A percentile compares a stretch with the other conserved stretches of the same genome.
Evolutionary conservation across 2,888 invertebrate species (phyloP).

Genomic region (Tachina fera): DNA sequence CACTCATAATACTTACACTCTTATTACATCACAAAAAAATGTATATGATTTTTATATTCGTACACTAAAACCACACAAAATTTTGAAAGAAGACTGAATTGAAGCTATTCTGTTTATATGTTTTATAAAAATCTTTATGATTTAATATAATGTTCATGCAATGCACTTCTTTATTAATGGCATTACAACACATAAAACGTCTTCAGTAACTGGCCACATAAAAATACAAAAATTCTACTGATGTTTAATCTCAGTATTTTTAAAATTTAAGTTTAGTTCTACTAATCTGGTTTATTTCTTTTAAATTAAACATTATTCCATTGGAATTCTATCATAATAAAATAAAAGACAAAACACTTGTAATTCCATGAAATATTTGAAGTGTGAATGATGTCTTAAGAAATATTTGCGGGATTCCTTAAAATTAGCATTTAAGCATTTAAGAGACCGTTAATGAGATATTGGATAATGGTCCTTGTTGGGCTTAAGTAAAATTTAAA

Average conservation of each 20-base stretch:
- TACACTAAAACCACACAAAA: too few species aligned
- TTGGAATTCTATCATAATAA: not conserved
- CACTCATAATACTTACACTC: too few species aligned
- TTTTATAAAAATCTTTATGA: slow-evolving; percentile 11
- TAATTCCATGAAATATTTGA: not conserved
- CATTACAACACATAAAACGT: slow-evolving; percentile 10
- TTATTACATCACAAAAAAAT: too few species aligned
- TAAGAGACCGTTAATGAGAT: too few species aligned
- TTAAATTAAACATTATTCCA: slow-evolving; percentile 36
- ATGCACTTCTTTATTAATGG: slow-evolving; percentile 31
- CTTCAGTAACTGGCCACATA: too few species aligned
- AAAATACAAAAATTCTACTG: not conserved
- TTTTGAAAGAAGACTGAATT: not conserved
- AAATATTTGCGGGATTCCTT: too few species aligned
- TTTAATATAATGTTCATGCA: slow-evolving; percentile 24
- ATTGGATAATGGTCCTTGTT: too few species aligned
- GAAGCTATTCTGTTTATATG: not conserved
- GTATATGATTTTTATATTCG: too few species aligned
- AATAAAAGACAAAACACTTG: too few species aligned
- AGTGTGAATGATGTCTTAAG: not conserved
- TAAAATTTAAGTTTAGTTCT: slow-evolving; percentile 24
- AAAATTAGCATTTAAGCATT: too few species aligned
- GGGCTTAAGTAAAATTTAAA: too few species aligned
- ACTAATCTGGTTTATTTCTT: slow-evolving; percentile 45
- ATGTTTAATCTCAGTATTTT: not conserved